A percentile compares a stretch with the other conserved stretches of the same genome.
Conservation (phyloP, 1,140 invertebrate species). For the Antheraea mylitta region DNA sequence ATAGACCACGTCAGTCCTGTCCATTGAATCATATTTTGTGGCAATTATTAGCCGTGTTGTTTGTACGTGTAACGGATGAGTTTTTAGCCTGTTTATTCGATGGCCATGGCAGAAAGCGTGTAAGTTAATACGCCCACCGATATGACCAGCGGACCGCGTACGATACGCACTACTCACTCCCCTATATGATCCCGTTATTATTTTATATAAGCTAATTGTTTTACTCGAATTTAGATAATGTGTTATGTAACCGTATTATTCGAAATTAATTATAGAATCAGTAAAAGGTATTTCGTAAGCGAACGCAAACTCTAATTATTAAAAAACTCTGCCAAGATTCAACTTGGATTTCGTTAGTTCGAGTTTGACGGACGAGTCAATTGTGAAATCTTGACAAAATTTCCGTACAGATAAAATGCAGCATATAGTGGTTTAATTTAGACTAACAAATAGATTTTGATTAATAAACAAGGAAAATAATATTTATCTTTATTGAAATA, state of each 20-base stretch:
- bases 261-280: background rate
- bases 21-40: background rate
- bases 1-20: background rate
- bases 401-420: background rate
- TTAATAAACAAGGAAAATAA: background rate
- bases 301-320: background rate
- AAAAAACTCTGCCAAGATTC: background rate
- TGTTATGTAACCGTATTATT: background rate
- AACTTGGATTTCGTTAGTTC: background rate
- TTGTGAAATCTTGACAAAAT: too few species aligned
- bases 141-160: slow-evolving; percentile 56
- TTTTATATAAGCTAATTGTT: slow-evolving; percentile 9
- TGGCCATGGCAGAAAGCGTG: slow-evolving; percentile 57
- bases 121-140: slow-evolving; percentile 53
- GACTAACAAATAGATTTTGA: background rate
- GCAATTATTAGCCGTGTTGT: background rate
- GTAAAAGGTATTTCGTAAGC: background rate
- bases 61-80: slow-evolving; percentile 44
- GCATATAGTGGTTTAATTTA: background rate
- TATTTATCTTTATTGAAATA: too few species aligned
- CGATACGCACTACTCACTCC: slow-evolving; percentile 51
- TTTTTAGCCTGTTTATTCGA: slow-evolving; percentile 56
- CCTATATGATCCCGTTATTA: slow-evolving; percentile 44
- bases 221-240: background rate
- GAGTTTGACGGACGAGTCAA: too few species aligned